Base-by-base conservation (phyloP, 2,888 invertebrate genomes). In the Idaea aversata region DNA sequence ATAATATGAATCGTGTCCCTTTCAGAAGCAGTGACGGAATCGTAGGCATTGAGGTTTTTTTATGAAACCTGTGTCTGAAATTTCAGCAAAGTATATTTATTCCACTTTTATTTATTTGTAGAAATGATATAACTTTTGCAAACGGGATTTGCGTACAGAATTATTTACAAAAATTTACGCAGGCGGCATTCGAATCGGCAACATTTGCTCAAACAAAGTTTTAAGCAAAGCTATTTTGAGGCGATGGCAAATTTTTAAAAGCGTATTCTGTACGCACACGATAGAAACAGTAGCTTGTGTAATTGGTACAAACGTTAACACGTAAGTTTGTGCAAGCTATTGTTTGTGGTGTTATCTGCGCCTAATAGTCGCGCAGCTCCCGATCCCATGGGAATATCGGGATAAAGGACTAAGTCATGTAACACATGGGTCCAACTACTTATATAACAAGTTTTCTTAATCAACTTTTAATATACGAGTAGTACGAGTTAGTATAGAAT, bases 11-110 rank as follows among this genome's bases (percentile, higher is more conserved):
- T 65, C 64, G 80, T 78, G 80, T 77, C 78, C 79, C 78, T 80
- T 77, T 72, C 78, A 81, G 80, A 78, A 82, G 81, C 72, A 70
- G 67, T 66, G 59, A 66, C 67, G 67, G 63, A 34, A 61, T 61
- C 62, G 38, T 25, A 61, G 59, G 61, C 65, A 63, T 62, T 57
- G 71, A 72, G 72, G 10, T 47, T 47, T 47, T 47, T 47, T 47
- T 47, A 25, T 25, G 25, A 25, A 25, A 25, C 25, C n/a, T n/a
- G n/a, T 67, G 65, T 65, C 47, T 47, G 13, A 47, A 47, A 67
- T 67, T 61, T 74, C 64, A 47, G 10, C 57, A 64, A 68, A 66
- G 63, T 62, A 57, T 63, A 25, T 65, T 64, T 16, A 63, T 65
- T 61, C 61, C 34, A 47, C 47, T 47, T 47, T 36, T 36, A 36